Conservation (phyloP, 1,140 invertebrate genomes). For the Pararge aegeria region DNA sequence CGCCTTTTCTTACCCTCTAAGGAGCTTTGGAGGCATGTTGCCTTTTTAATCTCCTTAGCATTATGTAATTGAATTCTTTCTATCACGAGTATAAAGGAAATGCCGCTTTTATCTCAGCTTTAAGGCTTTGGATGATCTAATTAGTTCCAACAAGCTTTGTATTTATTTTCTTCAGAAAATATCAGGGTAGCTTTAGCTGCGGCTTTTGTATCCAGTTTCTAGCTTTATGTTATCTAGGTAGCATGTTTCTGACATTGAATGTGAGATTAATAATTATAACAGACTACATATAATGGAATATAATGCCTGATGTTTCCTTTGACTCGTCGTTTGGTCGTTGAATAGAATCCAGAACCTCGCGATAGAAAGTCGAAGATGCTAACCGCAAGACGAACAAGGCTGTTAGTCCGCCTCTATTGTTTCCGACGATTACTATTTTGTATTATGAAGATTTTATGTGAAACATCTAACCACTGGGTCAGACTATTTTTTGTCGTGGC, state of each 20-base stretch:
- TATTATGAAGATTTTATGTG: too few species aligned
- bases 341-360: too few species aligned
- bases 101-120: slow-evolving; percentile 54
- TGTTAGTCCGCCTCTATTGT: too few species aligned
- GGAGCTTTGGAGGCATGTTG: slow-evolving; percentile 45
- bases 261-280: not conserved
- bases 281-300: not conserved
- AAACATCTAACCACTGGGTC: too few species aligned
- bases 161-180: slow-evolving; percentile 20
- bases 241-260: not conserved
- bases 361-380: too few species aligned
- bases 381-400: too few species aligned
- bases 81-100: slow-evolving; percentile 56
- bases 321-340: too few species aligned
- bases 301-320: not conserved
- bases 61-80: slow-evolving; percentile 67
- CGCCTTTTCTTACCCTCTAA: slow-evolving; percentile 40
- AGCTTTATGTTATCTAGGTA: not conserved
- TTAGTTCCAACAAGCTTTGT: slow-evolving; percentile 35
- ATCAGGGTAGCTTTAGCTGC: slow-evolving; percentile 7
- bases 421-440: too few species aligned
- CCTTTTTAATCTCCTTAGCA: slow-evolving; percentile 61
- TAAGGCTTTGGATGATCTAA: slow-evolving; percentile 51
- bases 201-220: not conserved
- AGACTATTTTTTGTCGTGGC: too few species aligned